Conservation (phyloP, 2,113 vertebrate species). For the Seriola dumerili region DNA sequence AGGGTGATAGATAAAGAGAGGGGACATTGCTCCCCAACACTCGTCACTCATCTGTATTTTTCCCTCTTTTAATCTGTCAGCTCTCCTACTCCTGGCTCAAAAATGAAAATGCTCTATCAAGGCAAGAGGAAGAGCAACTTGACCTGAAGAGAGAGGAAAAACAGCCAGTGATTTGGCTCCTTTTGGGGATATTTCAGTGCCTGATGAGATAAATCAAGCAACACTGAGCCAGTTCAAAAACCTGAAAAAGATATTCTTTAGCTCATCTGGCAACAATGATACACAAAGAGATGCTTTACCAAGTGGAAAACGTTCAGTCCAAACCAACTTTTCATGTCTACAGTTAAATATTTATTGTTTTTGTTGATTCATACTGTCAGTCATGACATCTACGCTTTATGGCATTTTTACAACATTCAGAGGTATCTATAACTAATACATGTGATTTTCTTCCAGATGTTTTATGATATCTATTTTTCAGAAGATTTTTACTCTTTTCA, state of each 20-base stretch:
- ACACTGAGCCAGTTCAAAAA: constrained; percentile 37
- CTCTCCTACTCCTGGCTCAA: constrained; percentile 28
- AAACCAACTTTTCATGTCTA: neutral
- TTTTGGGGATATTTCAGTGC: constrained; percentile 43
- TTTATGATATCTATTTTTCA: too few species aligned
- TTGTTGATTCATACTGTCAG: neutral
- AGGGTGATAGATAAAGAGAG: neutral
- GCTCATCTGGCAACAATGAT: constrained; percentile 24
- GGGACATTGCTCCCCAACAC: neutral
- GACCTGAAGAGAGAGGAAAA: constrained; percentile 60
- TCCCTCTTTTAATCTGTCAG: constrained; percentile 19
- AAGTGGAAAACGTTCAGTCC: neutral
- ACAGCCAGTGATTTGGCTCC: constrained; percentile 52
- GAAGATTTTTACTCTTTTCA: neutral
- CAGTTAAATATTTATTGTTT: neutral
- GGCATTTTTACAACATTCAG: neutral
- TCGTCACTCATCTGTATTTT: constrained; percentile 9
- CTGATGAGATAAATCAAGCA: constrained; percentile 59
- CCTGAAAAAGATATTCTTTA: constrained; percentile 37
- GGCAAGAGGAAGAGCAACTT: constrained; percentile 24
- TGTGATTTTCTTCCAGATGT: too few species aligned
- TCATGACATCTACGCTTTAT: neutral
- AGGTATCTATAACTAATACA: too few species aligned
- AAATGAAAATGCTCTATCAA: constrained; percentile 28
- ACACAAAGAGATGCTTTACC: neutral